These are phyloP conservation scores for Micronycteris hirsuta DNA, from an alignment of 2,113 vertebrate species.

Conservation along the genomic window DNA sequence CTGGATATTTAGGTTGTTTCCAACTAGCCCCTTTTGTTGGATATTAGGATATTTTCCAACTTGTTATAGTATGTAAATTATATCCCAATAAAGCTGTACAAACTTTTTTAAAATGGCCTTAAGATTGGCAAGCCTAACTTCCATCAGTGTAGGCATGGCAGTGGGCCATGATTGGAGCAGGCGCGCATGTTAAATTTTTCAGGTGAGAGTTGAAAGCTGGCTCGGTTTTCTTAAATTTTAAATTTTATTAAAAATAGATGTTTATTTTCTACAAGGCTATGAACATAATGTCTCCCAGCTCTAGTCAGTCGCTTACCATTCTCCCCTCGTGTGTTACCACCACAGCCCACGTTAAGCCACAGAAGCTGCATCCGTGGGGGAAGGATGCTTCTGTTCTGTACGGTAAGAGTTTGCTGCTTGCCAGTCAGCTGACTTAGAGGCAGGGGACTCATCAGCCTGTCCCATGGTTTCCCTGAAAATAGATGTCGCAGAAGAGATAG, in stretches of 20 bases:
- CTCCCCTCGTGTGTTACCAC: not conserved
- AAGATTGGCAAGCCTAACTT: not conserved
- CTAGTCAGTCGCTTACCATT: not conserved
- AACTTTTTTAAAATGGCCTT: not conserved
- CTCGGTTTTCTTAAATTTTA: not conserved
- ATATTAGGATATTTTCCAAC: not conserved
- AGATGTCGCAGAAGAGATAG: not conserved
- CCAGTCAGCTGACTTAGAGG: not conserved
- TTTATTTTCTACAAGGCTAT: not conserved
- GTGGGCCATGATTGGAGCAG: not conserved
- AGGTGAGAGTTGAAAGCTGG: not conserved
- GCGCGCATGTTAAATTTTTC: not conserved
- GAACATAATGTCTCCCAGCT: not conserved
- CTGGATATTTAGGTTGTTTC: not conserved
- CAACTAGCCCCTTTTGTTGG: not conserved
- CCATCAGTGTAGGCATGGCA: not conserved
- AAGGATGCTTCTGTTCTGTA: not conserved
- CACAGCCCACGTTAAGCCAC: accelerated
- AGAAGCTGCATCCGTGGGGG: not conserved
- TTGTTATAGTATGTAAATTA: not conserved
- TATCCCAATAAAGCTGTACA: not conserved
- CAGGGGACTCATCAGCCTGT: not conserved
- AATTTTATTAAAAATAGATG: not conserved
- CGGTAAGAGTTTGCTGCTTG: not conserved
- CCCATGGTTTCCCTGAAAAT: not conserved